Base-by-base conservation (phyloP, 2,113 vertebrate genomes). In the Sinocyclocheilus rhinocerous region DNA sequence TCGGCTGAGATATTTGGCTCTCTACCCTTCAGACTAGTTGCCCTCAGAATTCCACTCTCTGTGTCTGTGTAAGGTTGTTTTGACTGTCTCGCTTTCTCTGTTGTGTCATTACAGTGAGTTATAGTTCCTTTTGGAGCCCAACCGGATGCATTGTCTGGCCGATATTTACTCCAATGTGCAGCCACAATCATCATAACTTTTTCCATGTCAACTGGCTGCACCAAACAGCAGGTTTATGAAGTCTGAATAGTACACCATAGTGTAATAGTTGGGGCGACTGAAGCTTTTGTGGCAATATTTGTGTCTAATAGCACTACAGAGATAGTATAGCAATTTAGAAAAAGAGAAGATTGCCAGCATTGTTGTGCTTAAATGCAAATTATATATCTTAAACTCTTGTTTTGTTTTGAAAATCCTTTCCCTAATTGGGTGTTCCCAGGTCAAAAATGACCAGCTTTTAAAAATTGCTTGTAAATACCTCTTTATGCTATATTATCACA, bases 181-280 rank as follows among this genome's bases (percentile, higher is more conserved):
- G 55, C n/a, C 29, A 55, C 76, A 79, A 79, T 39, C 26, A 79
- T 59, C 33, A 59, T 33, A 59, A 59, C 36, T 73, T 73, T 45
- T 59, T 55, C 16, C 50, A 33, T 78, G 26, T 78, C 76, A 20
- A 9, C 29, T 70, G 29, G 29, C 67, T 20, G 29, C 26, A 33
- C 48, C 76, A 22, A 78, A 57, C 50, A 57, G 16, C 1, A 57
- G 48, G 50, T 78, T 20, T 55, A 16, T 36, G 1, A 55, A 48
- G 50, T 22, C 4, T 22, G 16, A 33, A 78, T 57, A 18, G 76
- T 78, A 22, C 29, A 78, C 50, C 1, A 2, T 36, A 13, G 76
- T 33, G 50, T 78, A 18, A 57, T 57, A 78, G 26, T 18, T 55
- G 16, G 18, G 26, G 55, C 20, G 48, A 16, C 76, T 55, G 76